Conservation (phyloP, 2,113 vertebrate species). For the Pleuronectes platessa region DNA sequence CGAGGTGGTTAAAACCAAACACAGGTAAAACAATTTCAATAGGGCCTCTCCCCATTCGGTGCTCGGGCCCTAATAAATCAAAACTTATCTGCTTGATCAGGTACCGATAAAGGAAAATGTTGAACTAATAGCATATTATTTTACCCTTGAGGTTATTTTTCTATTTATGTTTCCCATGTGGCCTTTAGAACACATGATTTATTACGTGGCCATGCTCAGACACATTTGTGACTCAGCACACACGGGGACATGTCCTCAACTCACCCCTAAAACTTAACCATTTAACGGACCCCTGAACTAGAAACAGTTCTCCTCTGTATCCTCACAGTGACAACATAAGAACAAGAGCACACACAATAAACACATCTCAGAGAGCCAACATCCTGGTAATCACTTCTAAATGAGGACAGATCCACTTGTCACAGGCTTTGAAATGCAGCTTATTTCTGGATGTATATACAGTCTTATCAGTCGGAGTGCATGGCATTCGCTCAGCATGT, state of each 20-base stretch:
- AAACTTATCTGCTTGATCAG: background rate
- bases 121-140: no score
- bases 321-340: background rate
- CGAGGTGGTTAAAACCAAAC: background rate
- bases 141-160: background rate
- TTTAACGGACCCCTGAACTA: background rate
- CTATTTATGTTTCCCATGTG: background rate
- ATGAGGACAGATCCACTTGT: constrained; percentile 22
- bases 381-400: constrained; percentile 2
- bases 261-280: background rate
- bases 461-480: constrained; percentile 53
- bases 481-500: constrained; percentile 33
- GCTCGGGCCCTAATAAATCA: background rate
- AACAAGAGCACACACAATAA: constrained; percentile 11
- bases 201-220: background rate
- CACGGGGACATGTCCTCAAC: background rate
- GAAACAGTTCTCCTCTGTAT: background rate
- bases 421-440: constrained; percentile 11
- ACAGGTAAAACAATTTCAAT: background rate
- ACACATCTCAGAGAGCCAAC: constrained; percentile 14
- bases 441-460: constrained; percentile 36
- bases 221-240: background rate
- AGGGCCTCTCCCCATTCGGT: no score
- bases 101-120: background rate
- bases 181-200: background rate